A percentile compares a stretch with the other conserved stretches of the same genome.
Evolutionary conservation across 1,140 invertebrate species (phyloP).

Genomic region (Chrysomallon squamiferum): DNA sequence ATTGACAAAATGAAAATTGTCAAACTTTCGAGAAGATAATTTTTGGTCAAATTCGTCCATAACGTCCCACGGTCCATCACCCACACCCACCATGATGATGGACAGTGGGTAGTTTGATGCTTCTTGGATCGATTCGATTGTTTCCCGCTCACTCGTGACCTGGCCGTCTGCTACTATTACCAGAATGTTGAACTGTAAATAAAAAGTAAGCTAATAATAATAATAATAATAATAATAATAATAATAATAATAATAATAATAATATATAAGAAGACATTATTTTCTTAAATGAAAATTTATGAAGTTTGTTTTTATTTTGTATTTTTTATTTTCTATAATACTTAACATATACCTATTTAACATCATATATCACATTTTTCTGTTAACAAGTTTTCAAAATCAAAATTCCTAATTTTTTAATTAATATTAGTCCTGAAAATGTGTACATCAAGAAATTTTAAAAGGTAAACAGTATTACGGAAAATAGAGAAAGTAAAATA

Average conservation of each 20-base stretch:
- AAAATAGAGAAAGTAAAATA: too few species aligned
- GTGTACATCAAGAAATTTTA: too few species aligned
- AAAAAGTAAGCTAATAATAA: not conserved
- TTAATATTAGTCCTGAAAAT: too few species aligned
- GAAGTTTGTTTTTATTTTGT: not conserved
- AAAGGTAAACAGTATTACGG: too few species aligned
- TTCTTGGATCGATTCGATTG: constrained; percentile 65
- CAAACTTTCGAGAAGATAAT: constrained; percentile 65
- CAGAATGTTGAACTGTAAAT: constrained; percentile 64
- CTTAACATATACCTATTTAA: too few species aligned
- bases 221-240: too few species aligned
- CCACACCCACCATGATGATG: constrained; percentile 68
- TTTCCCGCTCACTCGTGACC: constrained; percentile 64
- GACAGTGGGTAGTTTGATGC: constrained; percentile 67
- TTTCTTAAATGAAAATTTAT: not conserved
- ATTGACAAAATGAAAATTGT: constrained; percentile 69
- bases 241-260: not conserved
- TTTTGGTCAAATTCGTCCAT: constrained; percentile 67
- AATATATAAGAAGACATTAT: not conserved
- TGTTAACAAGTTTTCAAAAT: too few species aligned
- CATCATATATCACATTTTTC: too few species aligned
- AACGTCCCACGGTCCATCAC: constrained; percentile 67
- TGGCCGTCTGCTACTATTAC: constrained; percentile 67
- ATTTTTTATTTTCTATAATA: not conserved
- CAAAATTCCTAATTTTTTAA: too few species aligned